phyloP scores from a whole-genome alignment of 2,888 invertebrate genomes.

The Tachina fera region DNA sequence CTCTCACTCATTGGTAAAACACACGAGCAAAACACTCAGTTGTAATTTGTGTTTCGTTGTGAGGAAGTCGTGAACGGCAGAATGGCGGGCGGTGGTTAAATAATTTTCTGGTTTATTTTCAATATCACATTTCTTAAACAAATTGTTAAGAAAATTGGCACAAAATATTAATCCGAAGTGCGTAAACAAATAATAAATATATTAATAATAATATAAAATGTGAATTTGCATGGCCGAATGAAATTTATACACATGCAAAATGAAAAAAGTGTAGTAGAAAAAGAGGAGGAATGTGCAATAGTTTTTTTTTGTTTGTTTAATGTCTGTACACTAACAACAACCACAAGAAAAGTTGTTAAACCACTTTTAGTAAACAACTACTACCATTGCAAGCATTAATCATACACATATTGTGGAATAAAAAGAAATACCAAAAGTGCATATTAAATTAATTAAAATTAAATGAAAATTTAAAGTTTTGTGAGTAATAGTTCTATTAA shows the following conservation, averaged over 20 bases:
- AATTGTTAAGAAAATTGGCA: constrained; percentile 57
- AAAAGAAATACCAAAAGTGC: constrained; percentile 19
- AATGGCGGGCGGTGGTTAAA: constrained; percentile 44
- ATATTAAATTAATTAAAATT: background rate
- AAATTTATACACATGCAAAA: background rate
- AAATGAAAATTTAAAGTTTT: constrained; percentile 17
- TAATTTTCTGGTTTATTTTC: constrained; percentile 35
- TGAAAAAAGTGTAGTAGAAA: constrained; percentile 13
- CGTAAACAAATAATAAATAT: background rate
- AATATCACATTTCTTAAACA: constrained; percentile 37
- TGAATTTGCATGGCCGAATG: background rate
- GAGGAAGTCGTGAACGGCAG: constrained; percentile 39
- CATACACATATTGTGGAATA: constrained; percentile 28
- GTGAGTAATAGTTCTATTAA: constrained; percentile 14
- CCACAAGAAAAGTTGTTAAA: constrained; percentile 62
- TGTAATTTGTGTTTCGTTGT: constrained; percentile 67
- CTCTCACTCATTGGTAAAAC: constrained; percentile 62
- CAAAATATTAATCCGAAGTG: constrained; percentile 12
- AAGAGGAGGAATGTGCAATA: constrained; percentile 56
- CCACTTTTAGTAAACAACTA: constrained; percentile 60
- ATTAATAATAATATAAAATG: background rate
- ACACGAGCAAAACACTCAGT: constrained; percentile 48
- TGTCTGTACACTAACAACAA: constrained; percentile 49
- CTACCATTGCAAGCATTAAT: constrained; percentile 46
- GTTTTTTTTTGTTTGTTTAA: constrained; percentile 29